A percentile compares a stretch with the other conserved stretches of the same genome.
Conservation (phyloP, 92 coral and sea anemone genomes). For the Actinernus sp. region DNA sequence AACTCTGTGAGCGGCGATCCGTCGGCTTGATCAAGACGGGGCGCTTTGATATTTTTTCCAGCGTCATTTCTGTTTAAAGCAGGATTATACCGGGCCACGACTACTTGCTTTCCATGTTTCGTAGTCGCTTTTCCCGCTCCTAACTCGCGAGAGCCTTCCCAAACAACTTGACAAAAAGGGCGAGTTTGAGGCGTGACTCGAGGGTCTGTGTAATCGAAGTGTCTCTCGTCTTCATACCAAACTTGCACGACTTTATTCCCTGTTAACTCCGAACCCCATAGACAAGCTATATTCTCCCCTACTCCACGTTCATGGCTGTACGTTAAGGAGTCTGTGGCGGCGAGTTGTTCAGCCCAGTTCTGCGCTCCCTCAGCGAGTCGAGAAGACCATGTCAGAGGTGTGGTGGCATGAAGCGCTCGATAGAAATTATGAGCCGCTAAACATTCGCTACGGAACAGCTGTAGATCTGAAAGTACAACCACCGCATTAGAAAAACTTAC, state of each 20-base stretch:
- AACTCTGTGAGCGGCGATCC: conserved; percentile 19
- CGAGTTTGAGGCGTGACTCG: conserved; percentile 78
- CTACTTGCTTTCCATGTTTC: conserved; percentile 85
- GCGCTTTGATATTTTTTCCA: conserved; percentile 66
- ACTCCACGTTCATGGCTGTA: conserved; percentile 78
- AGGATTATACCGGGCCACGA: conserved; percentile 94
- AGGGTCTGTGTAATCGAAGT: conserved; percentile 74
- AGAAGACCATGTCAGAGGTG: conserved; percentile 89
- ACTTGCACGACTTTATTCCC: conserved; percentile 89
- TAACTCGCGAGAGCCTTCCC: conserved; percentile 91
- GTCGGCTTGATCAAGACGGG: conserved; percentile 22
- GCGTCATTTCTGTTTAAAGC: conserved; percentile 72
- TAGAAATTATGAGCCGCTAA: conserved; percentile 92
- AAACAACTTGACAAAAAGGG: conserved; percentile 93
- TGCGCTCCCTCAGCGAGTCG: conserved; percentile 96
- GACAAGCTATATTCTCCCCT: conserved; percentile 88
- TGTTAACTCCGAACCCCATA: conserved; percentile 96
- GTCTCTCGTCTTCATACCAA: conserved; percentile 92
- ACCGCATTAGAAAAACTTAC: too few species aligned
- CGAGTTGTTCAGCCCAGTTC: conserved; percentile 95
- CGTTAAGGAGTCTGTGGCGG: conserved; percentile 67
- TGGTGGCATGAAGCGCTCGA: conserved; percentile 91
- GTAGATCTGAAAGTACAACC: too few species aligned
- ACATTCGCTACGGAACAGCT: conserved; percentile 94
- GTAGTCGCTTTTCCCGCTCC: conserved; percentile 93